Conservation (phyloP, 2,797 vertebrate species). For the Tinamus major region DNA sequence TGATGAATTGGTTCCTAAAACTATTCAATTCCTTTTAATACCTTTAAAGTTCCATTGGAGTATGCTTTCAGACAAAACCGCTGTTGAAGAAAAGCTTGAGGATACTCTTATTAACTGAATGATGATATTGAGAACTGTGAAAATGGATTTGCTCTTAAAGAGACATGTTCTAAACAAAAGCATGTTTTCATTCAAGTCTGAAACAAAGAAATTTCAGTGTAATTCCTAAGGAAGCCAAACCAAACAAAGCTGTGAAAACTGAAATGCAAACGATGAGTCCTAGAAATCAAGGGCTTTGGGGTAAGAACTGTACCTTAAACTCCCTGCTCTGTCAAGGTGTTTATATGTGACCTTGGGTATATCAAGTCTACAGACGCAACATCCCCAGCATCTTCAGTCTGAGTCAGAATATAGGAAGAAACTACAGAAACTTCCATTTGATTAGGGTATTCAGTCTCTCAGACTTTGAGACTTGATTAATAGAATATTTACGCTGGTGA, state of each 20-base stretch:
- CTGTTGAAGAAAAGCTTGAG: not conserved
- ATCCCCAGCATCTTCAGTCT: not conserved
- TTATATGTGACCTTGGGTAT: not conserved
- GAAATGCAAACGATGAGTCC: not conserved
- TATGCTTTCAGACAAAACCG: not conserved
- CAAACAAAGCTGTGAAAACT: not conserved
- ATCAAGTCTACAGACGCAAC: not conserved
- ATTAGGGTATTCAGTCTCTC: not conserved
- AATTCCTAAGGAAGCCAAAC: not conserved
- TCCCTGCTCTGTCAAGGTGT: not conserved
- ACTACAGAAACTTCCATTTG: fast-evolving
- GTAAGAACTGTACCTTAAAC: not conserved
- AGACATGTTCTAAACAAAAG: not conserved
- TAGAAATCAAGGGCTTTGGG: not conserved
- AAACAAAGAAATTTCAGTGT: not conserved
- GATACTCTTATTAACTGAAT: not conserved
- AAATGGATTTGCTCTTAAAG: not conserved
- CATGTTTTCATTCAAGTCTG: not conserved
- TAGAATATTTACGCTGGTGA: not conserved
- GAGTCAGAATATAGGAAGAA: not conserved
- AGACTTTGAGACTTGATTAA: not conserved
- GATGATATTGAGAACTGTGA: not conserved
- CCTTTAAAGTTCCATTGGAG: not conserved
- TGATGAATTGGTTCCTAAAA: not conserved
- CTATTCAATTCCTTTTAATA: not conserved